phyloP scores from a whole-genome alignment of 2,888 invertebrate species.

The Lasioglossum figueresi region DNA sequence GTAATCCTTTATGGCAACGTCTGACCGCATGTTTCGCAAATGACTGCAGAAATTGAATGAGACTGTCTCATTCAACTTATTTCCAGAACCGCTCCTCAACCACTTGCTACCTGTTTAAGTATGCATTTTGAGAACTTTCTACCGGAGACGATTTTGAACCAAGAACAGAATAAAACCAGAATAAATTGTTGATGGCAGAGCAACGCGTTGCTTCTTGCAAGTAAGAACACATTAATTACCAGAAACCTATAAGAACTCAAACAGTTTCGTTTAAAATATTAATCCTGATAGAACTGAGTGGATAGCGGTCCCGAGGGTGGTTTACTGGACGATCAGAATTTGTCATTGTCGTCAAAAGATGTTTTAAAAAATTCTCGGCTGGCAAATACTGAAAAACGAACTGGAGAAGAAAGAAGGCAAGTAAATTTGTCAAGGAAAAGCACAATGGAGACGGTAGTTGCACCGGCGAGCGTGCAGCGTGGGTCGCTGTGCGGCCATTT shows the following conservation, averaged over 20 bases:
- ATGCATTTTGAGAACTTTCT: not conserved
- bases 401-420: not conserved
- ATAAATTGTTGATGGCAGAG: not conserved
- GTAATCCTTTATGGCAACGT: not conserved
- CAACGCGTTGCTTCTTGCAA: too few species aligned
- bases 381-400: too few species aligned
- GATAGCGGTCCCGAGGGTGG: too few species aligned
- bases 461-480: not conserved
- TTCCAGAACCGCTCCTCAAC: not conserved
- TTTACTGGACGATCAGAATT: not conserved
- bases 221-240: not conserved
- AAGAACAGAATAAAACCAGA: not conserved
- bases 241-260: not conserved
- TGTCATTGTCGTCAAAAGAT: not conserved
- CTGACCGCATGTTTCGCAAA: not conserved
- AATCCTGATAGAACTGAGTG: not conserved
- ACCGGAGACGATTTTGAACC: not conserved
- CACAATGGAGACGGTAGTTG: not conserved
- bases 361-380: not conserved
- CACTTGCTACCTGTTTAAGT: not conserved
- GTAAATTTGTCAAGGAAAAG: not conserved
- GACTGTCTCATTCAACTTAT: not conserved
- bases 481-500: not conserved
- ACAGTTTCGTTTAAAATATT: not conserved
- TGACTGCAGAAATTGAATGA: not conserved